These are phyloP conservation scores for Adrianichthys oophorus DNA, from an alignment of 2,797 vertebrate genomes.

Conservation along the genomic window DNA sequence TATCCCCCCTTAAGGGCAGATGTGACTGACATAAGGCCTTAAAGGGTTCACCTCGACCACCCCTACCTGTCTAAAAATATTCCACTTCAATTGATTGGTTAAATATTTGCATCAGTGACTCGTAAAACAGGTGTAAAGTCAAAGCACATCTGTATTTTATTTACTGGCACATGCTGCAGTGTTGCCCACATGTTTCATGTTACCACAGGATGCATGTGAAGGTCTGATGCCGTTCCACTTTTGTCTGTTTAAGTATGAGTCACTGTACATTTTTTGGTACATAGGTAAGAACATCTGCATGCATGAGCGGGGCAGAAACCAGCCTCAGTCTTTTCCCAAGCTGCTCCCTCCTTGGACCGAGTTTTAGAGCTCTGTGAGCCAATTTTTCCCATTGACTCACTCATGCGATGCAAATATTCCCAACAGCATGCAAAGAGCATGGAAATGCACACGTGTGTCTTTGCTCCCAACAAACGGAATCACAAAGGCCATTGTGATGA, in stretches of 20 bases:
- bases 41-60: too few relatives aligned
- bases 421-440: conserved; percentile 67
- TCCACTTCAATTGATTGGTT: too few relatives aligned
- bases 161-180: not conserved
- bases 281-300: conserved; percentile 12
- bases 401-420: conserved; percentile 72
- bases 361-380: conserved; percentile 65
- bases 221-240: conserved; percentile 24
- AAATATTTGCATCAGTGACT: too few relatives aligned
- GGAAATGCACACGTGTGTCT: conserved; percentile 42
- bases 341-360: conserved; percentile 66
- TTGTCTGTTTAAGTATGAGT: conserved; percentile 23
- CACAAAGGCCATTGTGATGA: too few relatives aligned
- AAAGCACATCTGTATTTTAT: too few relatives aligned
- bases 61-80: too few relatives aligned
- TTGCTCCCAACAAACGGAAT: not conserved
- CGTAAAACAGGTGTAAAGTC: too few relatives aligned
- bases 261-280: conserved; percentile 23
- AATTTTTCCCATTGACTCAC: conserved; percentile 73
- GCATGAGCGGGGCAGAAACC: conserved; percentile 42
- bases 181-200: conserved; percentile 7
- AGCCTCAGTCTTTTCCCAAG: conserved; percentile 62
- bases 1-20: too few relatives aligned
- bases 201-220: not conserved
- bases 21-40: too few relatives aligned